phyloP scores from a whole-genome alignment of 2,797 vertebrate genomes.

The Lagodon rhomboides region DNA sequence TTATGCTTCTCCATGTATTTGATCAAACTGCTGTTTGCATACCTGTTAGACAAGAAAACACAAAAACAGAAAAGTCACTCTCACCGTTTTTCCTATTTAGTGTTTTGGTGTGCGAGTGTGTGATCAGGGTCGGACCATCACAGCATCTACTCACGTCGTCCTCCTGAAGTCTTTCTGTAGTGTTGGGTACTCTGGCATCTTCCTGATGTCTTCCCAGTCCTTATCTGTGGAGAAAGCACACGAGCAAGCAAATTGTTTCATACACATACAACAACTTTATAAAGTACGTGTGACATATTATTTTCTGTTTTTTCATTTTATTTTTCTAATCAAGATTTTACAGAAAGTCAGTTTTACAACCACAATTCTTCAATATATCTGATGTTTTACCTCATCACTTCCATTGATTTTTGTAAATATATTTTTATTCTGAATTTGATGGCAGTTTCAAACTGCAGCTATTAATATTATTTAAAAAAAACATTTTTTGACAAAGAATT shows the following conservation, averaged over 20 bases:
- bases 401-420: no score
- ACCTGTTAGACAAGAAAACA: constrained; percentile 83
- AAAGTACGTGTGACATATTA: background rate
- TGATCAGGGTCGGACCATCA: background rate
- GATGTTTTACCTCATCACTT: no score
- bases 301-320: background rate
- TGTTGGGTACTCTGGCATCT: constrained; percentile 98
- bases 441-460: no score
- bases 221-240: constrained; percentile 88
- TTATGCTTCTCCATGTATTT: constrained; percentile 99
- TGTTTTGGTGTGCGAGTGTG: no score
- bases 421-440: no score
- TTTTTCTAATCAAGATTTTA: background rate
- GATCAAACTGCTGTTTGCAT: constrained; percentile 98
- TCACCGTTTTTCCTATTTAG: background rate
- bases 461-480: no score
- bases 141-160: constrained; percentile 92
- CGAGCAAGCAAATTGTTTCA: background rate
- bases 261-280: background rate
- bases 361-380: no score
- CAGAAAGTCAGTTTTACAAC: background rate
- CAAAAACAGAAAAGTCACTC: background rate
- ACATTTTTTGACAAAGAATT: no score
- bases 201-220: constrained; percentile 99
- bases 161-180: constrained; percentile 98